Percentiles rank a stretch among this genome's conserved stretches.
Evolutionary conservation across 2,113 vertebrate genomes (phyloP).

Genomic region (Indicator indicator): DNA sequence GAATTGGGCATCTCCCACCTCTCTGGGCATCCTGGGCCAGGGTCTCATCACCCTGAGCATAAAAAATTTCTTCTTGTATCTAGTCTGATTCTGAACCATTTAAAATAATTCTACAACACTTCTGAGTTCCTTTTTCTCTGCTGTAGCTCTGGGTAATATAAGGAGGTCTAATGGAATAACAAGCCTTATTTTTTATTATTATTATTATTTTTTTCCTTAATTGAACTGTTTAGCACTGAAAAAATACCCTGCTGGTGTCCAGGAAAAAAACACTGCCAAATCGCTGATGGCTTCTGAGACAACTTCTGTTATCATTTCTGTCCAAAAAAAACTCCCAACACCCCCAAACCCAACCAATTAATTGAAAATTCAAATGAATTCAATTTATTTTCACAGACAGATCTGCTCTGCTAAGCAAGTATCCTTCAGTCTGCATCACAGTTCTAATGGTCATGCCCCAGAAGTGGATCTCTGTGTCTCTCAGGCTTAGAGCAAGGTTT

Average conservation of each 20-base stretch:
- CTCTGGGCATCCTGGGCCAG: no score
- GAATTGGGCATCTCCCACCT: no score
- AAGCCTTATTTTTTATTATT: not conserved
- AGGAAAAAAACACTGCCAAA: not conserved
- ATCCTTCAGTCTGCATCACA: not conserved
- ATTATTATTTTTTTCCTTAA: not conserved
- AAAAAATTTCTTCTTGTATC: no score
- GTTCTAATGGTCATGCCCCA: not conserved
- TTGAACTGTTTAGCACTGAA: not conserved
- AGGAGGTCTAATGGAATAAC: not conserved
- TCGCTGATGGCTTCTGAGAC: not conserved
- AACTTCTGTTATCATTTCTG: not conserved
- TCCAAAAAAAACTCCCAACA: no score
- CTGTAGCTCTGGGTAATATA: not conserved
- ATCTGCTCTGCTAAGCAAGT: not conserved
- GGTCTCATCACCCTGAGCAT: no score
- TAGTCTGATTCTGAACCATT: not conserved
- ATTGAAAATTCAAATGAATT: not conserved
- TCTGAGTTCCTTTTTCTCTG: not conserved
- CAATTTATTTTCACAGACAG: not conserved
- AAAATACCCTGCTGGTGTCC: not conserved
- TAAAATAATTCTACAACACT: not conserved
- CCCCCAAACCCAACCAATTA: not conserved
- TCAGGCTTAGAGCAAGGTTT: not conserved
- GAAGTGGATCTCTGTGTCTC: not conserved